phyloP scores from a whole-genome alignment of 1,140 invertebrate species.

The Helicoverpa armigera region DNA sequence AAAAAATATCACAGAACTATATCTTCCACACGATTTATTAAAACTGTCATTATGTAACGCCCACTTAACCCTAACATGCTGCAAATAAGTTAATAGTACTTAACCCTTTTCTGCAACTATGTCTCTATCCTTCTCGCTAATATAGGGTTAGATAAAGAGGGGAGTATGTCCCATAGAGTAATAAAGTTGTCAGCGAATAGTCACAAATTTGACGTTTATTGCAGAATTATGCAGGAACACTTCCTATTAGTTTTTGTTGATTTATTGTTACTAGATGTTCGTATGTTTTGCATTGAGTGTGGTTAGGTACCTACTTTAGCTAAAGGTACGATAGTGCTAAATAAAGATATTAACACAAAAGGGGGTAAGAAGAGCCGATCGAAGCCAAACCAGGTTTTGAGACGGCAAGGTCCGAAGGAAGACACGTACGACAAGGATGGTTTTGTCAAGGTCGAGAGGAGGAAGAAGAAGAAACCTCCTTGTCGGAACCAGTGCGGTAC shows the following conservation, averaged over 20 bases:
- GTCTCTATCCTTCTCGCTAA: conserved; percentile 47
- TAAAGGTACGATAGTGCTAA: background rate
- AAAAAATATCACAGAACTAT: conserved; percentile 51
- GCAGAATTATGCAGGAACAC: conserved; percentile 68
- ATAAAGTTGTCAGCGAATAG: conserved; percentile 62
- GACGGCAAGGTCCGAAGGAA: no score
- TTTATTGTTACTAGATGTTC: conserved; percentile 13
- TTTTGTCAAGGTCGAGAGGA: no score
- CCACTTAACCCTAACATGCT: conserved; percentile 72
- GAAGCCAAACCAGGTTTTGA: no score
- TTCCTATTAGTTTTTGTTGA: conserved; percentile 48
- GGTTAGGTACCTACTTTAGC: background rate
- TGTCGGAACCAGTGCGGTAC: no score
- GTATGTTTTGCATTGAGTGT: conserved; percentile 1
- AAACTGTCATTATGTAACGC: conserved; percentile 75
- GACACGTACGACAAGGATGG: no score
- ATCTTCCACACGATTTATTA: conserved; percentile 78
- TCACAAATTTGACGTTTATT: conserved; percentile 65
- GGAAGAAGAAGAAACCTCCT: no score
- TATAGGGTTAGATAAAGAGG: conserved; percentile 47
- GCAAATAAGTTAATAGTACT: conserved; percentile 64
- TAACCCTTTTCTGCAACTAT: conserved; percentile 61
- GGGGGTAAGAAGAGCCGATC: no score
- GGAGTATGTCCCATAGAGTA: conserved; percentile 52
- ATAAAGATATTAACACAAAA: background rate